Base-by-base conservation (phyloP, 2,113 vertebrate species). In the Struthidea cinerea region DNA sequence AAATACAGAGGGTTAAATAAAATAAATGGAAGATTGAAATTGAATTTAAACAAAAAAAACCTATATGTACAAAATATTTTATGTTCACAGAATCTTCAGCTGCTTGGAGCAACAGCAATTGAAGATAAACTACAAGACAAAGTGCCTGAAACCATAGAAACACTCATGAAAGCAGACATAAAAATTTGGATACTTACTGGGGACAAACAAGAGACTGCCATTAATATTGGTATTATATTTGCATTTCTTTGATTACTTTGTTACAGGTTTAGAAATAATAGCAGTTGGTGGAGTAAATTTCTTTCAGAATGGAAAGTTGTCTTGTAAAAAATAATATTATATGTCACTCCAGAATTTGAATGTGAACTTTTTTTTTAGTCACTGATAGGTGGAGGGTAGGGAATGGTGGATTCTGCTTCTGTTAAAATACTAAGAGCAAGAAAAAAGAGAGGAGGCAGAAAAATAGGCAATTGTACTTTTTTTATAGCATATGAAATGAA, bases 131-230 rank as follows among this genome's bases (percentile, higher is more conserved):
- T 99, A 55, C 99, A 99, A 97, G 99, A 99, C 90, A 99, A 98
- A 93, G 99, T 99, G 61, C 99, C 99, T 46, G 99, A 99, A 98
- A 99, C 99, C 71, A 99, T 99, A 73, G 99, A 99, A 97, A 99
- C 98, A 1, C 98, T 99, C 35, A 98, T 99, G 98, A 99, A 99
- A 97, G 99, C 99, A 16, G 99, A 99, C 96, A 99, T 99, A 95
- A 99, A 99, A 97, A 99, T 99, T 97, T 99, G 99, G 99, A 99
- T 99, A 96, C 98, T 99, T 92, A 99, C 99, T 4, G 99, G 99
- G 15, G 99, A 99, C 98, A 99, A 99, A 96, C 99, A 99, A 95
- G 99, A 99, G 97, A 99, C 99, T 4, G 99, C 99, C 91, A 99
- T 99, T 94, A 99, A 99, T 94, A 99, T 99, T 4, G 99, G 99